phyloP scores from a whole-genome alignment of 2,797 vertebrate species.

The Craterocephalus amniculus region DNA sequence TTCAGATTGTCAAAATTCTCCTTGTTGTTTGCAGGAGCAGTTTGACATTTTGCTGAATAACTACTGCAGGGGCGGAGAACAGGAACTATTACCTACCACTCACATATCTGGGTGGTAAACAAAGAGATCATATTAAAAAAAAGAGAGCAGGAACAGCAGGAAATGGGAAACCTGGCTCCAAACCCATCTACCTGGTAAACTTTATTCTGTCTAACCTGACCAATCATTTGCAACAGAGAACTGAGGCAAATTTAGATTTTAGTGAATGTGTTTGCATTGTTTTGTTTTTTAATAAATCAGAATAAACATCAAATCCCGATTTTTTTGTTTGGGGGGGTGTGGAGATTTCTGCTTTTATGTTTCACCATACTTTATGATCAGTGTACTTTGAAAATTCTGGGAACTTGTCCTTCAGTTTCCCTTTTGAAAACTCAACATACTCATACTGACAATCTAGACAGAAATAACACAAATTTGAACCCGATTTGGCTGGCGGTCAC shows the following conservation, averaged over 20 bases:
- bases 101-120: background rate
- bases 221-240: background rate
- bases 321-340: background rate
- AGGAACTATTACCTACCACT: background rate
- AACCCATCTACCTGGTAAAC: background rate
- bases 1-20: conserved; percentile 69
- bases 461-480: background rate
- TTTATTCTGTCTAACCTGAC: background rate
- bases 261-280: too few species aligned
- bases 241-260: background rate
- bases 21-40: conserved; percentile 27
- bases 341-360: background rate
- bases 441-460: background rate
- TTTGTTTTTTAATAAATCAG: too few species aligned
- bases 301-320: too few species aligned
- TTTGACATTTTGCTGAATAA: conserved; percentile 27
- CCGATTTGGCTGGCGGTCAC: background rate
- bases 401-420: background rate
- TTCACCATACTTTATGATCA: background rate
- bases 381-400: background rate
- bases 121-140: background rate
- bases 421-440: background rate
- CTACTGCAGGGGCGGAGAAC: background rate
- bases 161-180: background rate
- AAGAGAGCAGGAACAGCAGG: background rate